Evolutionary conservation across 2,888 invertebrate species (phyloP).

Genomic region (Folsomia manolachei): DNA sequence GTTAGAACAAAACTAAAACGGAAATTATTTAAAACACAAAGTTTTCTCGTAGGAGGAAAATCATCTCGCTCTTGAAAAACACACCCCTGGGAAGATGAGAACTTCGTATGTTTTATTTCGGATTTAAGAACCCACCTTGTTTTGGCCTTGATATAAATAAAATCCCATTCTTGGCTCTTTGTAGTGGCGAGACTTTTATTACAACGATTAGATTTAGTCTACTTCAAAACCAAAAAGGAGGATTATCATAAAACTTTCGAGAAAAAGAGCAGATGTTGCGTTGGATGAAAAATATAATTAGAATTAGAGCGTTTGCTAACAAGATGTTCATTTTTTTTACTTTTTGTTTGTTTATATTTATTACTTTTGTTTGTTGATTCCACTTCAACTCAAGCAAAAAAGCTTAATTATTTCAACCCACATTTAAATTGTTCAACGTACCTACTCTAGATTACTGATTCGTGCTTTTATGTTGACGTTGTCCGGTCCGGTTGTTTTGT

Average conservation of each 20-base stretch:
- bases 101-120: neutral
- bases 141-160: neutral
- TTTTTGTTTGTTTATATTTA: neutral
- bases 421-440: too few relatives aligned
- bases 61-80: neutral
- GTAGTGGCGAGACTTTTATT: neutral
- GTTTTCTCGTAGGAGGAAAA: neutral
- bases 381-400: too few relatives aligned
- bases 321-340: neutral
- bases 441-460: too few relatives aligned
- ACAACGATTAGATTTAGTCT: neutral
- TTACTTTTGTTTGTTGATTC: too few relatives aligned
- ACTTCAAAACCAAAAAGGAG: neutral
- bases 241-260: neutral
- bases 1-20: neutral
- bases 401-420: neutral
- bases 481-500: too few relatives aligned
- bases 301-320: neutral
- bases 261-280: neutral
- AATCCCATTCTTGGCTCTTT: too few relatives aligned
- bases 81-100: neutral
- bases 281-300: neutral
- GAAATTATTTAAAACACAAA: neutral
- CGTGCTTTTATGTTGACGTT: too few relatives aligned
- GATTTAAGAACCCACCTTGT: neutral